Conservation (phyloP, 2,113 vertebrate species). For the Martes martes region DNA sequence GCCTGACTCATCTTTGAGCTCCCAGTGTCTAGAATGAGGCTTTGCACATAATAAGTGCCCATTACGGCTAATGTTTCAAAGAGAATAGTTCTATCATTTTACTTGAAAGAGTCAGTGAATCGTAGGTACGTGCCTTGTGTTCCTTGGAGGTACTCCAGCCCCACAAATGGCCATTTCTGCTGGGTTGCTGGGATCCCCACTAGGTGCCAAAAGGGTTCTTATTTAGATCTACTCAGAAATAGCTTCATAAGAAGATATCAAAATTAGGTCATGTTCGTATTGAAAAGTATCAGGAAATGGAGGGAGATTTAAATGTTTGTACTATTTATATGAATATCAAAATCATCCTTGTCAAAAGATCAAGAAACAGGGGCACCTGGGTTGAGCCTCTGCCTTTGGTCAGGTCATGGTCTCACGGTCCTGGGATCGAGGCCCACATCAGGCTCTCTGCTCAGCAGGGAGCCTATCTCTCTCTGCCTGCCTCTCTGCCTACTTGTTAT, state of each 20-base stretch:
- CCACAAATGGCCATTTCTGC: background rate
- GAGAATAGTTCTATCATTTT: background rate
- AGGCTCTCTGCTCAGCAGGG: too few relatives aligned
- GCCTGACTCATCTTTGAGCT: background rate
- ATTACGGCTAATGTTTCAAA: background rate
- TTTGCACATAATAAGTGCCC: background rate
- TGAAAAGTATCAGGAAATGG: background rate
- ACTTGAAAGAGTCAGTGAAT: background rate
- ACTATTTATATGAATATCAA: background rate
- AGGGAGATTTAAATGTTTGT: background rate
- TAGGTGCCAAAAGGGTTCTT: background rate
- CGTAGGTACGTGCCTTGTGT: background rate
- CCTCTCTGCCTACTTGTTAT: too few relatives aligned
- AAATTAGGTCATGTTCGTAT: background rate
- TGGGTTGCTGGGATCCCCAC: background rate
- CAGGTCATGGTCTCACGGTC: too few relatives aligned
- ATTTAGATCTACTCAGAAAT: background rate
- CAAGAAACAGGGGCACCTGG: background rate
- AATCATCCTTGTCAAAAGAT: background rate
- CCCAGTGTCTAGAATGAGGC: background rate
- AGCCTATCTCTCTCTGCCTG: too few relatives aligned
- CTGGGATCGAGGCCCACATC: too few relatives aligned
- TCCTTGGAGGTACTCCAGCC: background rate
- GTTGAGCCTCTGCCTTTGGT: too few relatives aligned
- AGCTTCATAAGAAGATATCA: background rate